Conservation (phyloP, 2,888 invertebrate species). For the Amphipoea oculea region DNA sequence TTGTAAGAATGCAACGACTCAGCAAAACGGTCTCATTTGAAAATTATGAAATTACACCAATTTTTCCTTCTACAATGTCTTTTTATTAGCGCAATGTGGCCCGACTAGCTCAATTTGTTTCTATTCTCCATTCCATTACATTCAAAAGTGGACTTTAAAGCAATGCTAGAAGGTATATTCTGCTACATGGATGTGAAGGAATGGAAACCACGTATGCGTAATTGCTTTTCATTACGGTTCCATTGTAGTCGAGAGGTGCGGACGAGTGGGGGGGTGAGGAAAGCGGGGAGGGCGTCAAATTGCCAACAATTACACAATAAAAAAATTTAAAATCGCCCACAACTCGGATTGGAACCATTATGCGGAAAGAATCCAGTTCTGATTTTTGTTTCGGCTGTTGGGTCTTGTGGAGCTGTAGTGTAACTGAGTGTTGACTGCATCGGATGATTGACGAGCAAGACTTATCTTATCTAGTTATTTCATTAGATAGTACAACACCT, state of each 20-base stretch:
- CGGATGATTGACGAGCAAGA: not conserved
- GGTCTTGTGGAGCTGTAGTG: not conserved
- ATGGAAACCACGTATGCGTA: constrained; percentile 89
- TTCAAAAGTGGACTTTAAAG: constrained; percentile 66
- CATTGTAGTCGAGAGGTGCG: constrained; percentile 82
- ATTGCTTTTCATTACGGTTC: constrained; percentile 89
- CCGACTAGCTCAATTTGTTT: constrained; percentile 86
- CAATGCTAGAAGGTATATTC: constrained; percentile 66
- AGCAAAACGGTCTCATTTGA: constrained; percentile 72
- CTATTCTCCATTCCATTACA: constrained; percentile 79
- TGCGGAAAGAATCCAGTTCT: constrained; percentile 47
- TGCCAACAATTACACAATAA: constrained; percentile 89
- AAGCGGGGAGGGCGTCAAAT: constrained; percentile 75
- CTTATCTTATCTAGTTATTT: not conserved
- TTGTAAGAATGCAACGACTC: constrained; percentile 68
- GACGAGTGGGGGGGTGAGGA: constrained; percentile 61
- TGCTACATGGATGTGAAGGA: constrained; percentile 63
- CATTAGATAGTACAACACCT: too few species aligned
- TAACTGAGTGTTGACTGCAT: not conserved
- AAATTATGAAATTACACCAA: constrained; percentile 89
- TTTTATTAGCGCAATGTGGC: constrained; percentile 86
- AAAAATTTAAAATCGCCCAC: constrained; percentile 84
- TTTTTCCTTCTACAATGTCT: constrained; percentile 87
- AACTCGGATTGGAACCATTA: constrained; percentile 64
- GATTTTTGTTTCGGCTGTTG: constrained; percentile 34